phyloP scores from a whole-genome alignment of 2,888 invertebrate species.

The Chloroclystis v-ata region DNA sequence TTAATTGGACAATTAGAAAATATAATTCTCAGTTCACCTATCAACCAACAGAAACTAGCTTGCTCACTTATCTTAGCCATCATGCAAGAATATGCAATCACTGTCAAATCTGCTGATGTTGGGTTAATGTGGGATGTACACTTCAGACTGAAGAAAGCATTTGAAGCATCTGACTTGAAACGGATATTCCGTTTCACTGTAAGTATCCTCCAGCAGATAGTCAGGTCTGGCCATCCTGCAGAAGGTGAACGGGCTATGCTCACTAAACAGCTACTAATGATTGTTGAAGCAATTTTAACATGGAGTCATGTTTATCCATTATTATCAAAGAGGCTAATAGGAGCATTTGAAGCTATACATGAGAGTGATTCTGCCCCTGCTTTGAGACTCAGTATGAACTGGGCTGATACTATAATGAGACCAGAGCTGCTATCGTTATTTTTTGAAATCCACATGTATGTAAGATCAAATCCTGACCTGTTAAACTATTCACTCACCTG shows the following conservation, averaged over 20 bases:
- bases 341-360: conserved; percentile 83
- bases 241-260: conserved; percentile 76
- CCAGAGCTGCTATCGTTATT: conserved; percentile 86
- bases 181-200: conserved; percentile 82
- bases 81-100: conserved; percentile 92
- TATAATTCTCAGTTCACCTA: conserved; percentile 88
- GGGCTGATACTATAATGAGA: conserved; percentile 87
- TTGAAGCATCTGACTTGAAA: conserved; percentile 88
- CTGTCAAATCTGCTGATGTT: conserved; percentile 90
- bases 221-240: conserved; percentile 64
- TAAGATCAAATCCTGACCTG: conserved; percentile 85
- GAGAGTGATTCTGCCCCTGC: conserved; percentile 81
- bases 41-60: conserved; percentile 87
- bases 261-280: conserved; percentile 83
- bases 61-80: conserved; percentile 89
- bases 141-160: conserved; percentile 88
- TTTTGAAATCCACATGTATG: conserved; percentile 90
- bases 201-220: conserved; percentile 64
- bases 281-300: conserved; percentile 86
- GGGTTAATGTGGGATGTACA: conserved; percentile 94
- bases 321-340: conserved; percentile 83
- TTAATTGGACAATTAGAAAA: conserved; percentile 86
- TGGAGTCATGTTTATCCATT: conserved; percentile 88
- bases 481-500: conserved; percentile 89
- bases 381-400: conserved; percentile 81